These are phyloP conservation scores for Micrastur ruficollis DNA, from an alignment of 2,797 vertebrate genomes.

Conservation along the genomic window DNA sequence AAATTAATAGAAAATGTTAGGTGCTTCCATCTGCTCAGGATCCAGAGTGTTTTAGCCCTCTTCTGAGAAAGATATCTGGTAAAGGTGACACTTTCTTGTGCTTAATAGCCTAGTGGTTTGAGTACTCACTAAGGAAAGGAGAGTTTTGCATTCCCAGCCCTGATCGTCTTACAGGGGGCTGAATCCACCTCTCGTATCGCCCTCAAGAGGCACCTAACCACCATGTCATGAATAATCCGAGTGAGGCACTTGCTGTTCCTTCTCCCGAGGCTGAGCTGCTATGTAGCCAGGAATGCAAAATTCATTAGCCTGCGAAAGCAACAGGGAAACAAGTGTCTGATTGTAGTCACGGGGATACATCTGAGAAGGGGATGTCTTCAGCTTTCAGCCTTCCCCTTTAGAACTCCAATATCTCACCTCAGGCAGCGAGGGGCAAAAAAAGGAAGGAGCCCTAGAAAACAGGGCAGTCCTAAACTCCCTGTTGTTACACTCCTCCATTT, in stretches of 20 bases:
- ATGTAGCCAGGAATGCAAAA: not conserved
- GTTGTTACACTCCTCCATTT: not conserved
- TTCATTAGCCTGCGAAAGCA: slow-evolving; percentile 14
- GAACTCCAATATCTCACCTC: not conserved
- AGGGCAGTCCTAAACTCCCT: not conserved
- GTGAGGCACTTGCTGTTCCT: not conserved
- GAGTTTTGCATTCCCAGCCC: not conserved
- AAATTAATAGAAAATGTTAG: slow-evolving; percentile 34
- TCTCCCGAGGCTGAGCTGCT: not conserved
- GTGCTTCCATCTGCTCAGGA: not conserved
- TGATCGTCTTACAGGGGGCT: not conserved
- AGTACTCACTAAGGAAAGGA: slow-evolving; percentile 14
- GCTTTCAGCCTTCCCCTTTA: not conserved
- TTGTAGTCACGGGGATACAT: not conserved
- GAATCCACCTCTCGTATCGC: slow-evolving; percentile 14
- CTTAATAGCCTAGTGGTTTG: slow-evolving; percentile 52
- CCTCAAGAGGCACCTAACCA: not conserved
- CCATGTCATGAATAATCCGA: not conserved
- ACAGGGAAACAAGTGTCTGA: not conserved
- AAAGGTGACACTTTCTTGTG: slow-evolving; percentile 25
- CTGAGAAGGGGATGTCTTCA: not conserved
- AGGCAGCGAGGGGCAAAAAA: fast-evolving
- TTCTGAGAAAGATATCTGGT: slow-evolving; percentile 31
- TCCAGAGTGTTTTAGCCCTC: not conserved
- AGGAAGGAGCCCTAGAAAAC: not conserved